These are phyloP conservation scores for Trachymyrmex septentrionalis DNA, from an alignment of 1,140 invertebrate genomes.

Conservation along the genomic window DNA sequence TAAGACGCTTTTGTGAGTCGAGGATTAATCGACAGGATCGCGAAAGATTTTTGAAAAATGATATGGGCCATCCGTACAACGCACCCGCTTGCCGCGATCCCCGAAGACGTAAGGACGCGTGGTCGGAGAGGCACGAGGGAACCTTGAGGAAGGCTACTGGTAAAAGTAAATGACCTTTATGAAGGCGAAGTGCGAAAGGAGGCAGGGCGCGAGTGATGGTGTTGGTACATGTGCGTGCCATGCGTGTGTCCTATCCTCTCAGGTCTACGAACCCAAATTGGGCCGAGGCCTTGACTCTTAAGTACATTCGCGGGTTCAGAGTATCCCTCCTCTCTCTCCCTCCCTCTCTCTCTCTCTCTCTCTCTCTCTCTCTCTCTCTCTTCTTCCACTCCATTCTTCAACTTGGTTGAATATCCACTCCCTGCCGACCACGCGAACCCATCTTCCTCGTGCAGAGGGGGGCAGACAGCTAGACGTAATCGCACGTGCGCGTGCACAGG, in stretches of 20 bases:
- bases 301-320: slow-evolving; percentile 35
- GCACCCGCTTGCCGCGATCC: slow-evolving; percentile 29
- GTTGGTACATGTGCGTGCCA: not conserved
- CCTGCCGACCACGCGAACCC: slow-evolving; percentile 49
- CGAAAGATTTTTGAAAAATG: not conserved
- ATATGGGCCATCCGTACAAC: not conserved
- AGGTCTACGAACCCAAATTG: slow-evolving; percentile 84
- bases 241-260: slow-evolving; percentile 79
- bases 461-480: slow-evolving; percentile 11
- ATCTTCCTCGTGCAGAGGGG: slow-evolving; percentile 48
- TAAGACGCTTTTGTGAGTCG: not conserved
- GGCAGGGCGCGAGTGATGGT: not conserved
- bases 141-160: slow-evolving; percentile 73
- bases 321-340: not conserved
- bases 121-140: slow-evolving; percentile 10
- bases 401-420: slow-evolving; percentile 54
- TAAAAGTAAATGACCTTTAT: slow-evolving; percentile 86
- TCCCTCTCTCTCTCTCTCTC: too few relatives aligned
- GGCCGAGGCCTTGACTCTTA: slow-evolving; percentile 83
- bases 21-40: not conserved
- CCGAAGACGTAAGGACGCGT: slow-evolving; percentile 49
- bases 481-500: slow-evolving; percentile 36
- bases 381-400: not conserved
- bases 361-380: not conserved
- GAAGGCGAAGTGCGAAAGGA: slow-evolving; percentile 43